Base-by-base conservation (phyloP, 1,140 invertebrate genomes). In the Aphidius gifuensis region DNA sequence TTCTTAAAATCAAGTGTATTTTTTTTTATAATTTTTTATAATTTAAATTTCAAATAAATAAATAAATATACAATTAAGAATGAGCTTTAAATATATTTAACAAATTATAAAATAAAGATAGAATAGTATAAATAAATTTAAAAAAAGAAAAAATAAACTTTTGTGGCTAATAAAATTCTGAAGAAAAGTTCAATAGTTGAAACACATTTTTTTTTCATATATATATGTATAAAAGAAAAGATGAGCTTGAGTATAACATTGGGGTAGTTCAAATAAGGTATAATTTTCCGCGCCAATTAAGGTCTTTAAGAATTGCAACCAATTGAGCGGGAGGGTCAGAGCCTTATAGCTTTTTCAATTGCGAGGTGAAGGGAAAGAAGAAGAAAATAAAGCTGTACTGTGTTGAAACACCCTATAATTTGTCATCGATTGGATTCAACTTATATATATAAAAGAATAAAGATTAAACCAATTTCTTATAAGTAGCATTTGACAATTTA, bases 241-340 rank as follows among this genome's bases (percentile, higher is more conserved):
- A 23, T 32, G 16, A 54, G 48, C 21, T 58, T 55, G 47, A 11
- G 55, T 61, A 54, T 38, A 44, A 53, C 47, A 43, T 54, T 62
- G 66, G 72, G 71, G 69, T 74, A 71, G 72, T 73, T 73, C 69
- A 68, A 79, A 81, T 80, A 80, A 80, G 79, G 77, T 81, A 80
- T 81, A 81, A 81, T 81, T 80, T 81, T 79, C 76, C 76, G 77
- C 78, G 74, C 78, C 79, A 81, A 81, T 81, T 81, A 81, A 81
- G 79, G 79, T 81, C 79, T 81, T 81, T 79, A 81, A 81, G 79
- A 81, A 80, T 80, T 80, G 77, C 71, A 73, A 80, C 76, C 79
- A 81, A 81, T 81, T 78, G 78, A 79, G 77, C 78, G 72, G 74
- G 73, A 79, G 75, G 61, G 61, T 77, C 77, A 77, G 74, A 74